Conservation (phyloP, 1,140 invertebrate genomes). For the Cardiocondyla obscurior region DNA sequence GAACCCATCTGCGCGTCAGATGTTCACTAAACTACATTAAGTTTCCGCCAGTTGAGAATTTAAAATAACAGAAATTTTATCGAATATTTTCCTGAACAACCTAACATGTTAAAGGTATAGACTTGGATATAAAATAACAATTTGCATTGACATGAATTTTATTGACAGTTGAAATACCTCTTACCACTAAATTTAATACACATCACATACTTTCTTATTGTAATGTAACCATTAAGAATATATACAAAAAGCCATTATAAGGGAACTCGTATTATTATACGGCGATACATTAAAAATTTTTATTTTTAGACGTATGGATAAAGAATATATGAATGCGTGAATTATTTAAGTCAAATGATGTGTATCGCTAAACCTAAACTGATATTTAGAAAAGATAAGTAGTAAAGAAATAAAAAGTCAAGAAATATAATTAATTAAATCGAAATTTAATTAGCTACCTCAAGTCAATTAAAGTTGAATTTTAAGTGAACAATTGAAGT, state of each 20-base stretch:
- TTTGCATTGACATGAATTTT: constrained; percentile 68
- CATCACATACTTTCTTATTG: constrained; percentile 79
- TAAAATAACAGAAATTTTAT: not conserved
- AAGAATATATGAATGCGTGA: constrained; percentile 68
- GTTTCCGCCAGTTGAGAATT: not conserved
- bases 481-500: not conserved
- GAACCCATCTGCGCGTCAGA: constrained; percentile 64
- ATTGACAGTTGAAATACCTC: constrained; percentile 78
- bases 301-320: constrained; percentile 69
- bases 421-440: not conserved
- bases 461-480: not conserved
- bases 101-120: too few species aligned
- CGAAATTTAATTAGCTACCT: not conserved
- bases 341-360: constrained; percentile 26
- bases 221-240: constrained; percentile 79
- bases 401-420: constrained; percentile 16
- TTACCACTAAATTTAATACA: constrained; percentile 82
- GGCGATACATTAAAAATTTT: constrained; percentile 76
- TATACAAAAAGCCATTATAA: constrained; percentile 83
- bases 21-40: constrained; percentile 20
- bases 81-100: too few species aligned
- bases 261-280: constrained; percentile 76
- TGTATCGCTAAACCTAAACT: constrained; percentile 25
- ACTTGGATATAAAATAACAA: not conserved
- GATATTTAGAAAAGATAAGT: not conserved